Conservation (phyloP, 2,797 vertebrate species). For the Catamblyrhynchus diadema region DNA sequence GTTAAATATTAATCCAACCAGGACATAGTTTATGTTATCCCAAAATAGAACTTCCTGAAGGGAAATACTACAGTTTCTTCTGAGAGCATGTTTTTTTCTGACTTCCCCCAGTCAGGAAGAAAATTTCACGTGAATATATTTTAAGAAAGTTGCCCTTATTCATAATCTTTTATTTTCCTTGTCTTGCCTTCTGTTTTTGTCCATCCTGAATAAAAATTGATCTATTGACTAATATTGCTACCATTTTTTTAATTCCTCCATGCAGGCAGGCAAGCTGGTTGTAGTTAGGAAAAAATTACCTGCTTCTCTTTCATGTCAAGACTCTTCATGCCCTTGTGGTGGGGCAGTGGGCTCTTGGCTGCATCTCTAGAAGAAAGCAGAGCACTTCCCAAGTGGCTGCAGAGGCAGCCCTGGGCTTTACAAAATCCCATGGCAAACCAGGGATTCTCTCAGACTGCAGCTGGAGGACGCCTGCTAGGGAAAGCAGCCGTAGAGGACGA, state of each 20-base stretch:
- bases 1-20: constrained; percentile 49
- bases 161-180: background rate
- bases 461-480: background rate
- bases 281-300: background rate
- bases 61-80: background rate
- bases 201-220: background rate
- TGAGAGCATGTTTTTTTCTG: background rate
- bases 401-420: background rate
- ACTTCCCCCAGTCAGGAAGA: background rate
- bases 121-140: background rate
- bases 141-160: background rate
- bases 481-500: background rate
- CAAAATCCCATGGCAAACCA: background rate
- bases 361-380: background rate
- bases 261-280: background rate
- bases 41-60: constrained; percentile 29
- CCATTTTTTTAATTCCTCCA: background rate
- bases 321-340: background rate
- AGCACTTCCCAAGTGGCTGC: background rate
- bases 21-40: constrained; percentile 3
- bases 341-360: background rate
- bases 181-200: background rate
- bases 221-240: background rate
- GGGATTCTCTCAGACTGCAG: background rate
- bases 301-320: background rate